phyloP scores from a whole-genome alignment of 1,140 invertebrate species.

The Aphaenogaster ashmeadi region DNA sequence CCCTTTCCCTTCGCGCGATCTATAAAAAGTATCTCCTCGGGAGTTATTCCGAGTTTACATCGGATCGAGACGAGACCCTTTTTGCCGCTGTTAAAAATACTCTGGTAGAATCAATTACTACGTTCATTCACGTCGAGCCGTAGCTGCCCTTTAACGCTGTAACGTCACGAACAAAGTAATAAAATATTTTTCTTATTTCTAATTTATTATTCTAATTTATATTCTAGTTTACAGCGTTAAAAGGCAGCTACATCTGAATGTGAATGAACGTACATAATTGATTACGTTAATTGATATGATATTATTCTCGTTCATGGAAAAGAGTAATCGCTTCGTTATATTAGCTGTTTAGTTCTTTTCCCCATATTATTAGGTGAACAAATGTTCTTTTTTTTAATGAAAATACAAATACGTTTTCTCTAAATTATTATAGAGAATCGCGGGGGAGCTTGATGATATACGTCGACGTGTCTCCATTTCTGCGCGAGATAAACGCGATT shows the following conservation, averaged over 20 bases:
- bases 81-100: conserved; percentile 41
- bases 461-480: background rate
- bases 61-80: conserved; percentile 28
- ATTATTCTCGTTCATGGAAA: background rate
- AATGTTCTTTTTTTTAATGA: background rate
- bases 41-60: conserved; percentile 41
- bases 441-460: background rate
- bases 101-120: conserved; percentile 20
- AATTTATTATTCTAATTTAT: too few species aligned
- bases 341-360: background rate
- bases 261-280: too few species aligned
- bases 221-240: too few species aligned
- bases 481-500: conserved; percentile 34
- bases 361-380: background rate
- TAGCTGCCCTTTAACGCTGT: background rate
- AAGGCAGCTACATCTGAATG: too few species aligned
- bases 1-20: background rate
- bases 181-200: background rate
- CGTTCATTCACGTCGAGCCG: background rate
- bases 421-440: background rate
- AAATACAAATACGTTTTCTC: background rate
- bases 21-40: conserved; percentile 35
- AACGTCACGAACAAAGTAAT: background rate
- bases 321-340: background rate
- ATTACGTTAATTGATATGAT: too few species aligned